Base-by-base conservation (phyloP, 2,113 vertebrate genomes). In the Mormoops blainvillei region DNA sequence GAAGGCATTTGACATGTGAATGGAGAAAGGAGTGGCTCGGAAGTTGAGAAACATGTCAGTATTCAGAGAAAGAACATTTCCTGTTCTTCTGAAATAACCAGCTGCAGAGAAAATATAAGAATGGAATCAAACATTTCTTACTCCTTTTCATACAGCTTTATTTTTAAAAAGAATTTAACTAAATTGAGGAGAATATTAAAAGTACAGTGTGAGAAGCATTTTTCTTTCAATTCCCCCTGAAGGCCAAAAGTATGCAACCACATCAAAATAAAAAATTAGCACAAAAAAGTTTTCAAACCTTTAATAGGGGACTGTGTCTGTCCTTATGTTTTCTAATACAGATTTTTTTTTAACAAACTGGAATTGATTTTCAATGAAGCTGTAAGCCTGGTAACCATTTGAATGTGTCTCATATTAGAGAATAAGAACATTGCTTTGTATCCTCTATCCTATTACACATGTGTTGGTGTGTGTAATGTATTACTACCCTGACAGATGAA, bases 181-280 rank as follows among this genome's bases (percentile, higher is more conserved):
- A 58, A 74, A 54, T 85, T 65, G 16, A 92, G 94, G 54, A 94
- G 31, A 93, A 91, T 91, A 68, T 91, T 70, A 24, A 84, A 94
- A 91, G 11, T 87, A 24, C 7, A 19, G 19, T 28, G 2, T 73
- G 19, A 94, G 28, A 95, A 94, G 16, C 36, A 52, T 33, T 58
- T 89, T 91, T 76, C 24, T 92, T 87, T 82, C 16, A 91, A 2
- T 82, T 91, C 13, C 36, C 8, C 19, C 38, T 43, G 5, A 86
- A 86, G 26, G 3, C 33, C 73, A 92, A 50, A 92, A 85, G 52
- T 45, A 22, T 87, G 36, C 24, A 71, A 84, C 20, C 36, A 74
- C 22, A 52, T 45, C 36, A 67, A 87, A 93, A 91, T 77, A 61
- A 54, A 88, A 89, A 92, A 19, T 45, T 38, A 87, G 65, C 63